Percentiles rank a stretch among this genome's conserved stretches.
Conservation (phyloP, 2,888 invertebrate genomes). For the Himalopsyche japonica region DNA sequence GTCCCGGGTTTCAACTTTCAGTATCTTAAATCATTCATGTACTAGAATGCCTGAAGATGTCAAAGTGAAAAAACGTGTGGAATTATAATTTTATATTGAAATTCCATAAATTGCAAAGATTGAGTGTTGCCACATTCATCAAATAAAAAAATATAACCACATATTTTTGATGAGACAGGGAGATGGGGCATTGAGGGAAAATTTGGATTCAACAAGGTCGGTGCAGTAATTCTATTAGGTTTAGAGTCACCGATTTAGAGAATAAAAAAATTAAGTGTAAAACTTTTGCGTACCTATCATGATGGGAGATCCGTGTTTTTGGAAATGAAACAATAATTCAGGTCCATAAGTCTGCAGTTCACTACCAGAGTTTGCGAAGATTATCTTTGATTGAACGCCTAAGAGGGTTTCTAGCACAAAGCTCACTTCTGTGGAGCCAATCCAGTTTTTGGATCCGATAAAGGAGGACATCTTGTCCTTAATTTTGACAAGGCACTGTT, state of each 20-base stretch:
- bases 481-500: conserved; percentile 90
- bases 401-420: conserved; percentile 85
- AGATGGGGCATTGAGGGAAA: neutral
- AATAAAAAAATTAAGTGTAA: no score
- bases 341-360: conserved; percentile 80
- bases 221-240: no score
- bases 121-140: no score
- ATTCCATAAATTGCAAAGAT: no score
- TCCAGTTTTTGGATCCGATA: conserved; percentile 93
- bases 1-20: no score
- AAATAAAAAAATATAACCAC: neutral
- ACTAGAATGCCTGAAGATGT: no score
- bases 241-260: no score
- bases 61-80: no score
- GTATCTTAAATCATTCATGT: no score
- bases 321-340: conserved; percentile 88
- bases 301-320: conserved; percentile 90
- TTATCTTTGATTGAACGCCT: conserved; percentile 76
- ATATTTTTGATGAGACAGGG: neutral
- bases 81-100: no score
- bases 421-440: conserved; percentile 96
- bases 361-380: conserved; percentile 82
- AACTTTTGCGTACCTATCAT: conserved; percentile 88
- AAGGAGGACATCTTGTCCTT: conserved; percentile 90
- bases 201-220: conserved; percentile 23